Evolutionary conservation across 2,113 vertebrate species (phyloP), one percentile per base, ranked within the genome.

Genomic region (Poicephalus meyeri): DNA sequence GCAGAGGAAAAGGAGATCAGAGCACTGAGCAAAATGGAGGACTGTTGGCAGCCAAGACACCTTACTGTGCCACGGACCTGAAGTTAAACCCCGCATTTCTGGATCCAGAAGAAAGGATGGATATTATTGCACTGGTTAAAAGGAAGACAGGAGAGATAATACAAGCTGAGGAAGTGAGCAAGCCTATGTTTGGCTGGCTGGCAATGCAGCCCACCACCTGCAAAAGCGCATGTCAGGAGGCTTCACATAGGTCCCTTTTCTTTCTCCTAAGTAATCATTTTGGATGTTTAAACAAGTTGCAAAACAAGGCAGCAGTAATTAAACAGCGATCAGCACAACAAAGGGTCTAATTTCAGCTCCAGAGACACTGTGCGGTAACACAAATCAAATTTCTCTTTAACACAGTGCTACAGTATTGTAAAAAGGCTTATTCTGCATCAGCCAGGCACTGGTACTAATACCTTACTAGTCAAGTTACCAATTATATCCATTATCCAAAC

Each of bases 221-320:
- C 35, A 12, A 5, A 15, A 78, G 41, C 6, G 78, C 7, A 3
- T 3, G 28, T 14, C 9, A 4, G 28, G 25, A 12, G 53, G 58
- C 20, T 37, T 29, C 3, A 1, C 31, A 1, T 28, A 17, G 33
- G 44, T 39, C 50, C 33, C 26, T 53, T n/a, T 35, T 24, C 16
- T 3, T 26, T 11, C 33, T 46, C 64, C 13, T 4, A 1, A n/a
- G 7, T 58, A 7, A 17, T 14, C 4, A 1, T 11, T 20, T 3
- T 1, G 31, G 72, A 41, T 0, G 0, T 65, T 76, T 76, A 18
- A 80, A 25, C 8, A 9, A 50, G 69, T 31, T 24, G 25, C 14
- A 10, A 64, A 49, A 17, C 1, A 2, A 1, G 10, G 2, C 1
- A 1, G 47, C 13, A 20, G 55, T 50, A 56, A 92, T 7, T 42